phyloP scores from a whole-genome alignment of 2,888 invertebrate genomes.

The Tachina grossa region DNA sequence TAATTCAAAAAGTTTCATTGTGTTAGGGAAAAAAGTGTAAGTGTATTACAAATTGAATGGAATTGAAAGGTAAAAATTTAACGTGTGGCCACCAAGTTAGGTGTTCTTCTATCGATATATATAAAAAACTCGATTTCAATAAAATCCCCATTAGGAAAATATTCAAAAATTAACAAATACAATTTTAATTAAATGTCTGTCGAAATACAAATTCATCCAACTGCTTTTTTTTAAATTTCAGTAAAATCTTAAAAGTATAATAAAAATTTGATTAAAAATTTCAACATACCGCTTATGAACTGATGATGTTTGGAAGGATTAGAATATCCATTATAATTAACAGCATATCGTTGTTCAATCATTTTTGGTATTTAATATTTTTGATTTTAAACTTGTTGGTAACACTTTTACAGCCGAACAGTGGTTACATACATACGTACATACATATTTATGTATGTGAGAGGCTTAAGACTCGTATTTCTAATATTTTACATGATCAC shows the following conservation, averaged over 20 bases:
- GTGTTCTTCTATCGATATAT: too few species aligned
- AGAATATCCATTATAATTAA: conserved; percentile 7
- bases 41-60: too few species aligned
- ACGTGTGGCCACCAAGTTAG: too few species aligned
- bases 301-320: conserved; percentile 6
- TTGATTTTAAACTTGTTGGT: not conserved
- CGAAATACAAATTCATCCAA: conserved; percentile 1
- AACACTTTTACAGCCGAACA: not conserved
- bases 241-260: conserved; percentile 34
- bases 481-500: not conserved
- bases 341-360: conserved; percentile 3
- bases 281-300: conserved; percentile 48
- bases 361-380: not conserved
- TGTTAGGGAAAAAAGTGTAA: too few species aligned
- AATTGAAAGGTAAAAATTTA: too few species aligned
- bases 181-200: too few species aligned
- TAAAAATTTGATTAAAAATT: conserved; percentile 14
- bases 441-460: not conserved
- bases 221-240: conserved; percentile 46
- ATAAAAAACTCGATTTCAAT: too few species aligned
- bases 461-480: not conserved
- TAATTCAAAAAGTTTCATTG: too few species aligned
- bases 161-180: too few species aligned
- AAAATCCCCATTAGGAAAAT: too few species aligned
- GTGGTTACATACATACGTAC: not conserved